These are phyloP conservation scores for Lasioglossum calceatum DNA, from an alignment of 2,888 invertebrate species.

Conservation along the genomic window DNA sequence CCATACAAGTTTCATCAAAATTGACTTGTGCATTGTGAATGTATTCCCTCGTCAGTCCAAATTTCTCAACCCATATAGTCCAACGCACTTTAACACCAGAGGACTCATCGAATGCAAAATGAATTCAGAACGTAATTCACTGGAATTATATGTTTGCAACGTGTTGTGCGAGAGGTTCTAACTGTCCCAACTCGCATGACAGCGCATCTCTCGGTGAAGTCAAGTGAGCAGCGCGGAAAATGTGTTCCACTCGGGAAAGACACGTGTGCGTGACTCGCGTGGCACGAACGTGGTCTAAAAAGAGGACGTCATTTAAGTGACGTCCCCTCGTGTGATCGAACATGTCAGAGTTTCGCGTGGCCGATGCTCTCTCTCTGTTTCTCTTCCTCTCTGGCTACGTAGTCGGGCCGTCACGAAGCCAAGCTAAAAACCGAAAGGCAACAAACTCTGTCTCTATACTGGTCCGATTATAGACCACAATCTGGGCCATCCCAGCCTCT, in stretches of 20 bases:
- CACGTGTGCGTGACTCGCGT: slow-evolving; percentile 57
- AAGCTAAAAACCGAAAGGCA: slow-evolving; percentile 67
- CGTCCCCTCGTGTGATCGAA: slow-evolving; percentile 59
- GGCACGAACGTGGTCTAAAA: slow-evolving; percentile 50
- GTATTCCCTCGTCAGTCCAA: background rate
- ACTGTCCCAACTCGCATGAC: background rate
- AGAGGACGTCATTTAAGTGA: slow-evolving; percentile 61
- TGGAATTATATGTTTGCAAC: background rate
- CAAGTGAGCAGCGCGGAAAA: slow-evolving; percentile 6
- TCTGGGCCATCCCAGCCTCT: slow-evolving; percentile 76
- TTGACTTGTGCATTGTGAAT: background rate
- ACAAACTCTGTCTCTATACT: slow-evolving; percentile 71
- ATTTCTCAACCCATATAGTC: background rate
- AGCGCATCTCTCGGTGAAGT: background rate
- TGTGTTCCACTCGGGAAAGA: background rate
- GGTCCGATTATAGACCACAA: slow-evolving; percentile 79
- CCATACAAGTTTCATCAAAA: too few species aligned
- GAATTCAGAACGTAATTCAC: background rate
- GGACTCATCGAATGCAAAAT: background rate
- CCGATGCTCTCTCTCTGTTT: background rate
- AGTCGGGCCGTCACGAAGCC: slow-evolving; percentile 34
- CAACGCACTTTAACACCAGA: background rate
- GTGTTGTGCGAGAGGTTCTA: background rate
- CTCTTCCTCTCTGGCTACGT: slow-evolving; percentile 15
- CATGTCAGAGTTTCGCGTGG: slow-evolving; percentile 57